phyloP scores from a whole-genome alignment of 2,888 invertebrate species.

The Andrena dorsata region DNA sequence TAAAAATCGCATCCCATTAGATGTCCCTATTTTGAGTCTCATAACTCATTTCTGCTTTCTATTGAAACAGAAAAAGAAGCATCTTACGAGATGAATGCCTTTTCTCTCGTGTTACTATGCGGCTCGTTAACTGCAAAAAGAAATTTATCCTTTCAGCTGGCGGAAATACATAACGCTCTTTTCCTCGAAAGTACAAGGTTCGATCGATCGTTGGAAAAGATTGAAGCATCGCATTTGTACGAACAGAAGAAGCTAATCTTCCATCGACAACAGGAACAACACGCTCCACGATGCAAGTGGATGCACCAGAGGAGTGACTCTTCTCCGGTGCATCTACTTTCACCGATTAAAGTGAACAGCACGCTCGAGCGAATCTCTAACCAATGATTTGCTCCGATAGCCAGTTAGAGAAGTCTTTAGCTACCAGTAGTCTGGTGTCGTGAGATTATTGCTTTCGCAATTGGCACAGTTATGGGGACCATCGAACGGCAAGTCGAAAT shows the following conservation, averaged over 20 bases:
- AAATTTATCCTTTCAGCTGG: neutral
- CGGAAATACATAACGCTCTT: neutral
- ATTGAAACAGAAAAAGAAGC: too few relatives aligned
- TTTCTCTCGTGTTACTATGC: neutral
- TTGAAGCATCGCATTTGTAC: slow-evolving; percentile 9
- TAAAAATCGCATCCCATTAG: too few relatives aligned
- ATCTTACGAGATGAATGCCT: too few relatives aligned
- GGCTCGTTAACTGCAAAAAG: neutral
- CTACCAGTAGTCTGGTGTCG: slow-evolving; percentile 14
- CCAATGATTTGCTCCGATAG: slow-evolving; percentile 20
- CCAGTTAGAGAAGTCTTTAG: neutral
- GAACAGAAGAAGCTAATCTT: slow-evolving; percentile 19
- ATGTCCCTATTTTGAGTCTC: too few relatives aligned
- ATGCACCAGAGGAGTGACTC: slow-evolving; percentile 32
- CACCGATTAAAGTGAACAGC: slow-evolving; percentile 39
- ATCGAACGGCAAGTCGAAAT: neutral
- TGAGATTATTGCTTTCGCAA: neutral
- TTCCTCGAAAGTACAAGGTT: slow-evolving; percentile 12
- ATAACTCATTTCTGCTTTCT: too few relatives aligned
- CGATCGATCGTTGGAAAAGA: slow-evolving; percentile 9
- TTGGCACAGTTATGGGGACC: neutral
- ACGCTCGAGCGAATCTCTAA: slow-evolving; percentile 20
- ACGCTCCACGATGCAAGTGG: slow-evolving; percentile 30
- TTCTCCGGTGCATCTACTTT: slow-evolving; percentile 41
- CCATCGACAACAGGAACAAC: slow-evolving; percentile 38